Conservation (phyloP, 2,888 invertebrate genomes). For the Lasioglossum oenotherae region DNA sequence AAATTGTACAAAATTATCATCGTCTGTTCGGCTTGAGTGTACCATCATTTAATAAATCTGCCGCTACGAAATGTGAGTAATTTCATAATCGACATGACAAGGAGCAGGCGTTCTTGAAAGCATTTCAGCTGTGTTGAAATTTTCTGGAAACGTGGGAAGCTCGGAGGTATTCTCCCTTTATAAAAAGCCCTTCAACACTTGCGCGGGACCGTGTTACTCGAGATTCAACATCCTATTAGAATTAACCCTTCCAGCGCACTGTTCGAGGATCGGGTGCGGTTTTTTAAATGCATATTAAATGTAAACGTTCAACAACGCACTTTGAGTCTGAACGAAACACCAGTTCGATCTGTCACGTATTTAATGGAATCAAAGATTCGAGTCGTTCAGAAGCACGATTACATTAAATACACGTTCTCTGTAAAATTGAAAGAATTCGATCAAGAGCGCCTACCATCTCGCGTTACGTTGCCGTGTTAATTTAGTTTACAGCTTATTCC, state of each 20-base stretch:
- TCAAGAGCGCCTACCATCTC: too few species aligned
- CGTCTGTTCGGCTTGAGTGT: not conserved
- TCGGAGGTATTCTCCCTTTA: not conserved
- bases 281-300: constrained; percentile 23
- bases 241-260: constrained; percentile 10
- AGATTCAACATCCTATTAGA: constrained; percentile 15
- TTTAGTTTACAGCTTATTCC: not conserved
- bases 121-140: constrained; percentile 6
- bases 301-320: not conserved
- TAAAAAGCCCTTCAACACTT: not conserved
- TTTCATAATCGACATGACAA: not conserved
- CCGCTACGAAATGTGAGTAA: not conserved
- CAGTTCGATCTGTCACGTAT: not conserved
- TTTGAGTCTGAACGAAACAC: not conserved
- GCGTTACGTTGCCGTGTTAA: not conserved
- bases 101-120: not conserved
- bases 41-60: not conserved
- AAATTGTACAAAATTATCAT: not conserved
- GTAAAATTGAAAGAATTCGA: not conserved
- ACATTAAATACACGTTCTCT: not conserved
- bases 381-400: not conserved
- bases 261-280: not conserved
- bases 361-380: not conserved
- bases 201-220: not conserved
- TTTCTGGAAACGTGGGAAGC: not conserved